Base-by-base conservation (phyloP, 2,888 invertebrate genomes). In the Dynastes grantii region DNA sequence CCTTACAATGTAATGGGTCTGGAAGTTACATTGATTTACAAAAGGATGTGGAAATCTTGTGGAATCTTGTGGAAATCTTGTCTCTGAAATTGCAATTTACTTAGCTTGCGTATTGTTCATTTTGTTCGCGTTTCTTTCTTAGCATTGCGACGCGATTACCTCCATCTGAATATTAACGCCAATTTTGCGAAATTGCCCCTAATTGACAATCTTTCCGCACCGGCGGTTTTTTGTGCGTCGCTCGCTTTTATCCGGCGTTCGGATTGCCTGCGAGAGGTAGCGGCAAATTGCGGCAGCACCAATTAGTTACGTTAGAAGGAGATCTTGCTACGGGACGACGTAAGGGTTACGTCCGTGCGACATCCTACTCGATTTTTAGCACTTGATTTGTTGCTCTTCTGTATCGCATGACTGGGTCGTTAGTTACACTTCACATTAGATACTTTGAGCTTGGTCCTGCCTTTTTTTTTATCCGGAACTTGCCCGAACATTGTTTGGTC, bases 151-250 rank as follows among this genome's bases (percentile, higher is more conserved):
- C 55, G 16, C 22, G 55, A 58, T 58, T 58, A 58, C 22, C 27
- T 16, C n/a, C 22, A 22, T 16, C 55, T 58, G 16, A 22, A 58
- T 6, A 16, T 16, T 16, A n/a, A 53, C 55, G 55, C 22, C 6
- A 58, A 58, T 22, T 58, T 58, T 16, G 9, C 1, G 8, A 16
- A 58, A 58, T 16, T 58, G 27, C 8, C 5, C 55, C n/a, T 58
- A 58, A 58, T 58, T 58, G 55, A 16, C 55, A 58, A 58, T 22
- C 55, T 58, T 58, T 58, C 55, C 55, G 22, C 55, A n/a, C 22
- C 55, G 22, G 8, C 16, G 55, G 6, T 16, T 5, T 58, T 22
- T 58, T 22, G 16, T 58, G 13, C 55, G 55, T 16, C 32, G 32
- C 55, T 58, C 22, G 22, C 22, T 58, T 58, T 58, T 58, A 58